Evolutionary conservation across 2,797 vertebrate genomes (phyloP).

Genomic region (Leptatherina wallacei): DNA sequence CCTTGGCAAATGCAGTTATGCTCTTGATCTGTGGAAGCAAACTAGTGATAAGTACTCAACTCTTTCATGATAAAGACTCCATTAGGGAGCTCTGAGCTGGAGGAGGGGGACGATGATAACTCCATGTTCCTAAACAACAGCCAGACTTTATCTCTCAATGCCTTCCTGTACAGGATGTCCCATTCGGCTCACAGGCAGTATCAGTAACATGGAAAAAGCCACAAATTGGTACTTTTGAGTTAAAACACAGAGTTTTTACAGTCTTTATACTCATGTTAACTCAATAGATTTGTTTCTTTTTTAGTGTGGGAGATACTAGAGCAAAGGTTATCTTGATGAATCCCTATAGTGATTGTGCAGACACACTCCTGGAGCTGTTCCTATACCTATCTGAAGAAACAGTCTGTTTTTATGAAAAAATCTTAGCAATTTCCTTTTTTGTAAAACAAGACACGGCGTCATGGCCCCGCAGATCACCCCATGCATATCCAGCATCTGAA

Average conservation of each 20-base stretch:
- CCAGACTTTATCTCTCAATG: conserved; percentile 61
- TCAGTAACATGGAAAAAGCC: conserved; percentile 27
- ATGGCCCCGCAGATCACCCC: conserved; percentile 40
- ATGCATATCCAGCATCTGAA: conserved; percentile 34
- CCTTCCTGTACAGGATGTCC: conserved; percentile 69
- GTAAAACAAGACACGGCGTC: conserved; percentile 59
- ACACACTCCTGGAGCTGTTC: conserved; percentile 24
- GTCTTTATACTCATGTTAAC: conserved; percentile 38
- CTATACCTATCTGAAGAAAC: conserved; percentile 20
- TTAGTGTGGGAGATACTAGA: conserved; percentile 6
- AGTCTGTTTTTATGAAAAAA: conserved; percentile 45
- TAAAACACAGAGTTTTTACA: conserved; percentile 31
- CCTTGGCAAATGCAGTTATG: conserved; percentile 59
- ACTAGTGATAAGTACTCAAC: conserved; percentile 66
- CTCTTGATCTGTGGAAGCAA: conserved; percentile 58
- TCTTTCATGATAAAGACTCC: conserved; percentile 67
- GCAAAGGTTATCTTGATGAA: conserved; percentile 52
- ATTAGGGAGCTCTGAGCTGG: conserved; percentile 41
- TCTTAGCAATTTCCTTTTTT: conserved; percentile 61
- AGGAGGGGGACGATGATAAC: conserved; percentile 45
- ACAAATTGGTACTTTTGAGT: conserved; percentile 9
- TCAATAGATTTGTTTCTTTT: conserved; percentile 12
- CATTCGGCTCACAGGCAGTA: conserved; percentile 34
- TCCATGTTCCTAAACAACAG: conserved; percentile 72
- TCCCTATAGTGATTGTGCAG: conserved; percentile 37